A percentile compares a stretch with the other conserved stretches of the same genome.
These are phyloP conservation scores for Allygus modestus DNA, from an alignment of 2,888 invertebrate genomes.

Conservation along the genomic window DNA sequence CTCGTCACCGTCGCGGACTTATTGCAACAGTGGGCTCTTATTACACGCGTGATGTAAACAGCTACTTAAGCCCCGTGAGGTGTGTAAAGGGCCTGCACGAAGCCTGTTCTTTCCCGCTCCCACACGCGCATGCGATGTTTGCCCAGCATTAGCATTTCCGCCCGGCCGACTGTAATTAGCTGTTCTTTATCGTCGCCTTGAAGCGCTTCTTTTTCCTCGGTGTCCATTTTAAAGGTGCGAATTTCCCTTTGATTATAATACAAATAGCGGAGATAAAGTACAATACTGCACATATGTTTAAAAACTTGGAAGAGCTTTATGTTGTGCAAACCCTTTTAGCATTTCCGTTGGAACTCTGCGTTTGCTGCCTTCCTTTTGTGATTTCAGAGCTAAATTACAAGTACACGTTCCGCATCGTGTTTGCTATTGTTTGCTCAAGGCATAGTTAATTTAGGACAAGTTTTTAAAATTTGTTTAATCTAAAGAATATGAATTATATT, in stretches of 20 bases:
- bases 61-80: background rate
- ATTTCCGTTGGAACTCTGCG: background rate
- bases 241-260: conserved; percentile 33
- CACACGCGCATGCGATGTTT: conserved; percentile 8
- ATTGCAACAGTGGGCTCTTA: no score
- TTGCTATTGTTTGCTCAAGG: background rate
- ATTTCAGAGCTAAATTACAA: conserved; percentile 6
- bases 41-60: background rate
- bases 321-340: conserved; percentile 12
- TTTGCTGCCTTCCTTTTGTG: conserved; percentile 30
- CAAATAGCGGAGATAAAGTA: conserved; percentile 30
- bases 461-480: no score
- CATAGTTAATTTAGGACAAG: background rate
- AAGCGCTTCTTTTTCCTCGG: conserved; percentile 33
- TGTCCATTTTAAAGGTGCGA: conserved; percentile 35
- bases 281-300: background rate
- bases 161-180: background rate
- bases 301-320: conserved; percentile 9
- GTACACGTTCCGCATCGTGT: background rate
- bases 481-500: no score
- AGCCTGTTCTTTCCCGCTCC: no score
- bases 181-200: conserved; percentile 38
- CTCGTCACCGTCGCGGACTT: no score
- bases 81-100: background rate
- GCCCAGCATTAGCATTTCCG: background rate